These are phyloP conservation scores for Gambusia yucatana DNA, from an alignment of 2,797 vertebrate species.

Conservation along the genomic window DNA sequence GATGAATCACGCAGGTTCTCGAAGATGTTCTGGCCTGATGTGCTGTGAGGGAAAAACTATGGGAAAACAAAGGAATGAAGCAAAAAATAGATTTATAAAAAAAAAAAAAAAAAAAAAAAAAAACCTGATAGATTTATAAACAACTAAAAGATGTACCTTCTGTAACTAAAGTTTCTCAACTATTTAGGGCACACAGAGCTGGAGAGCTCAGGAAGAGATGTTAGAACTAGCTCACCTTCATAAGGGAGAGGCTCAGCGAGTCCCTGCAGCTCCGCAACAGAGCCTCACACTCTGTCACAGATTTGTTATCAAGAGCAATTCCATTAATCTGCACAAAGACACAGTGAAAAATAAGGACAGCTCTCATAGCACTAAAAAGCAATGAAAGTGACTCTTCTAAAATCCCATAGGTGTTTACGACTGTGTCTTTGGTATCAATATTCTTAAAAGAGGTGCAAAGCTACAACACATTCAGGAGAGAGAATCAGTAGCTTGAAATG, in stretches of 20 bases:
- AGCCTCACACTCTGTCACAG: conserved; percentile 95
- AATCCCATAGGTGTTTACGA: conserved; percentile 11
- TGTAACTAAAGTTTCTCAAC: conserved; percentile 11
- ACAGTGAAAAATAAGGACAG: conserved; percentile 55
- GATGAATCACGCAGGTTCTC: conserved; percentile 92
- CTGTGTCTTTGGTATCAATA: conserved; percentile 4
- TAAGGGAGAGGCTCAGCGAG: conserved; percentile 92
- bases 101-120: neutral
- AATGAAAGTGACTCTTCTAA: conserved; percentile 24
- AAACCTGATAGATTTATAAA: neutral
- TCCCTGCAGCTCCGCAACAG: conserved; percentile 93
- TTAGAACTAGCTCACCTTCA: conserved; percentile 88
- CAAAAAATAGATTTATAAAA: conserved; percentile 6
- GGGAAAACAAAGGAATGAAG: conserved; percentile 4
- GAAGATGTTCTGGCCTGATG: conserved; percentile 95
- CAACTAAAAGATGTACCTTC: neutral
- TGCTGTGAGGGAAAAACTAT: conserved; percentile 93
- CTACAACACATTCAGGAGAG: conserved; percentile 37
- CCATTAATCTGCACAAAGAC: conserved; percentile 90
- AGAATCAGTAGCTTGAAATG: conserved; percentile 18
- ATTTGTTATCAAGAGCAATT: conserved; percentile 97
- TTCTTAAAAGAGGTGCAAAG: conserved; percentile 27
- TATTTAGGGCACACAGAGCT: conserved; percentile 32
- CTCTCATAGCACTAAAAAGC: conserved; percentile 25
- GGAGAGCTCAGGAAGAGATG: conserved; percentile 17